A percentile compares a stretch with the other conserved stretches of the same genome.
phyloP scores from a whole-genome alignment of 2,888 invertebrate species.

The Drosophila infuscata region DNA sequence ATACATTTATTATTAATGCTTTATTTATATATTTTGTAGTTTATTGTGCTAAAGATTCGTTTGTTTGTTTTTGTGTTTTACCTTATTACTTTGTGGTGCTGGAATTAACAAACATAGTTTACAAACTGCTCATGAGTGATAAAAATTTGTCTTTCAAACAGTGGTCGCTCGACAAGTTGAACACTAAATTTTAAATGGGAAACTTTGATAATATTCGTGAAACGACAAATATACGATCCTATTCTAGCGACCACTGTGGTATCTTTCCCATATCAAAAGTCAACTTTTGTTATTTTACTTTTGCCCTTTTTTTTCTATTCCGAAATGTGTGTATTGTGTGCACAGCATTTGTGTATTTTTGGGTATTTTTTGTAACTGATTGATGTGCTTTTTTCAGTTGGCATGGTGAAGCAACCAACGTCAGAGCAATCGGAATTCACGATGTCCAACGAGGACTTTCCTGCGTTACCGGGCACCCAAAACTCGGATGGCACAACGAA shows the following conservation, averaged over 20 bases:
- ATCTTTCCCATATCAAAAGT: background rate
- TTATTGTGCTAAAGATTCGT: slow-evolving; percentile 21
- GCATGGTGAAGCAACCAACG: slow-evolving; percentile 97
- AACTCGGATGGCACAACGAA: slow-evolving; percentile 87
- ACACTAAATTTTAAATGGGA: background rate
- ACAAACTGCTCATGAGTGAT: background rate
- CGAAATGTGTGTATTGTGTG: background rate
- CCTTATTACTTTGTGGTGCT: slow-evolving; percentile 27
- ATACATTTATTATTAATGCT: slow-evolving; percentile 14
- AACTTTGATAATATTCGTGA: background rate
- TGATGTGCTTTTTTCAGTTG: slow-evolving; percentile 87
- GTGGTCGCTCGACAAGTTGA: background rate
- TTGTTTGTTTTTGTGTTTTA: slow-evolving; percentile 14
- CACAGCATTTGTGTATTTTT: background rate
- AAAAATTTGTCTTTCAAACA: background rate
- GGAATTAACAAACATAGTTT: slow-evolving; percentile 3
- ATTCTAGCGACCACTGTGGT: background rate
- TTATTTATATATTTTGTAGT: slow-evolving; percentile 7
- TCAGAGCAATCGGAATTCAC: slow-evolving; percentile 97
- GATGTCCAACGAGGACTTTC: slow-evolving; percentile 99
- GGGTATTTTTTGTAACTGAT: slow-evolving; percentile 13
- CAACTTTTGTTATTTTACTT: background rate
- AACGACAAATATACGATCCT: background rate
- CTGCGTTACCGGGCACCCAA: slow-evolving; percentile 98
- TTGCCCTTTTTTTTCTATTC: background rate